phyloP scores from a whole-genome alignment of 2,888 invertebrate species.

The Isotomurus palustris region DNA sequence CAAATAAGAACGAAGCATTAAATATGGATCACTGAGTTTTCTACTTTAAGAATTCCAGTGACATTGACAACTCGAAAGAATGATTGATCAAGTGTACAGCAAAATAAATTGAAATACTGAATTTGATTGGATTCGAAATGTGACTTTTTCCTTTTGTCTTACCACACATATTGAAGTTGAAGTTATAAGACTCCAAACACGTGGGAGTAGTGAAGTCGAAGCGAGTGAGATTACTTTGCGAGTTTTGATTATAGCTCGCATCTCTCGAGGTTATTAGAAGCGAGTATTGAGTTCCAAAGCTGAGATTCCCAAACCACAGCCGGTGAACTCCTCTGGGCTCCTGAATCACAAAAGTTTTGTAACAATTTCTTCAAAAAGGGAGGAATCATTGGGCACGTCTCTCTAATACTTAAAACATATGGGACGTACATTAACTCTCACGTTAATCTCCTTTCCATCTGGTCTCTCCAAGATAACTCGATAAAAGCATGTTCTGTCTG shows the following conservation, averaged over 20 bases:
- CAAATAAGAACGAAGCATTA: too few relatives aligned
- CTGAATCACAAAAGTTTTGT: conserved; percentile 11
- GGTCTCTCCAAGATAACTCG: conserved; percentile 32
- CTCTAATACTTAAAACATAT: too few relatives aligned
- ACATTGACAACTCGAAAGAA: neutral
- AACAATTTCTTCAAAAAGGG: conserved; percentile 3
- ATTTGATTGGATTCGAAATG: neutral
- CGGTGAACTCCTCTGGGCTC: conserved; percentile 38
- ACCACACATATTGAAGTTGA: conserved; percentile 43
- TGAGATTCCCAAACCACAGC: conserved; percentile 37
- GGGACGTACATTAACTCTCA: conserved; percentile 12
- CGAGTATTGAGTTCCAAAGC: conserved; percentile 32
- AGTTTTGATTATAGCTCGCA: conserved; percentile 22
- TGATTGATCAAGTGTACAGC: neutral
- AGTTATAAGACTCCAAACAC: conserved; percentile 38
- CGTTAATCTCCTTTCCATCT: conserved; percentile 17
- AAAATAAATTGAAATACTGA: neutral
- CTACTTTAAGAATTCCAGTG: too few relatives aligned
- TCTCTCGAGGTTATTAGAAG: conserved; percentile 36
- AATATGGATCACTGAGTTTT: too few relatives aligned
- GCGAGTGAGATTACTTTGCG: conserved; percentile 31
- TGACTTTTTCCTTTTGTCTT: conserved; percentile 13
- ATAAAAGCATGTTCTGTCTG: conserved; percentile 43
- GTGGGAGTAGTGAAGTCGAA: conserved; percentile 37
- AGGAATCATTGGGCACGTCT: conserved; percentile 1